Conservation (phyloP, 1,140 invertebrate genomes). For the Ceratitis capitata region DNA sequence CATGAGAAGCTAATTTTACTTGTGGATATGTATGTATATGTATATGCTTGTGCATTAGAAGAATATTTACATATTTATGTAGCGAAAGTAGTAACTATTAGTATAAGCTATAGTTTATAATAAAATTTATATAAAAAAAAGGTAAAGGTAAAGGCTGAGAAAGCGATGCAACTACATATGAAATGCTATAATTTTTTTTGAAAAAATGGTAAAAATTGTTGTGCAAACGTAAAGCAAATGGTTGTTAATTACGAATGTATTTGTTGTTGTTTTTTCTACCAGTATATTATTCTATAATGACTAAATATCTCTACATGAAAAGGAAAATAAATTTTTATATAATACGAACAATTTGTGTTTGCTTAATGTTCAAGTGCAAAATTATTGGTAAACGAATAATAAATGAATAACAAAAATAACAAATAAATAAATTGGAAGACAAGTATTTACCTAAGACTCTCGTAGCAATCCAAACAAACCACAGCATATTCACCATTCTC, state of each 20-base stretch:
- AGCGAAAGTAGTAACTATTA: not conserved
- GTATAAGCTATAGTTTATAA: not conserved
- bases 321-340: not conserved
- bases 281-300: not conserved
- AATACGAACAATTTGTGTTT: conserved; percentile 20
- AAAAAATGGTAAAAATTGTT: not conserved
- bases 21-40: not conserved
- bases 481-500: conserved; percentile 92
- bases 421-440: not conserved
- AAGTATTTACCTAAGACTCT: conserved; percentile 74
- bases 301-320: too few relatives aligned
- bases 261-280: not conserved
- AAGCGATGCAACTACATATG: not conserved
- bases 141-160: not conserved
- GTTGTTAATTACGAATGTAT: not conserved
- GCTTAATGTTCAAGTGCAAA: not conserved
- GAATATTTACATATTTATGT: too few relatives aligned
- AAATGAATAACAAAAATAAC: not conserved
- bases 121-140: not conserved
- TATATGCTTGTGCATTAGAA: not conserved
- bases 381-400: not conserved
- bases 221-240: not conserved
- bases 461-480: conserved; percentile 92
- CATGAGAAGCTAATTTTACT: too few relatives aligned
- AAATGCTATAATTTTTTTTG: too few relatives aligned